These are phyloP conservation scores for Meandrina meandrites DNA, from an alignment of 92 coral and sea anemone genomes.

Conservation along the genomic window DNA sequence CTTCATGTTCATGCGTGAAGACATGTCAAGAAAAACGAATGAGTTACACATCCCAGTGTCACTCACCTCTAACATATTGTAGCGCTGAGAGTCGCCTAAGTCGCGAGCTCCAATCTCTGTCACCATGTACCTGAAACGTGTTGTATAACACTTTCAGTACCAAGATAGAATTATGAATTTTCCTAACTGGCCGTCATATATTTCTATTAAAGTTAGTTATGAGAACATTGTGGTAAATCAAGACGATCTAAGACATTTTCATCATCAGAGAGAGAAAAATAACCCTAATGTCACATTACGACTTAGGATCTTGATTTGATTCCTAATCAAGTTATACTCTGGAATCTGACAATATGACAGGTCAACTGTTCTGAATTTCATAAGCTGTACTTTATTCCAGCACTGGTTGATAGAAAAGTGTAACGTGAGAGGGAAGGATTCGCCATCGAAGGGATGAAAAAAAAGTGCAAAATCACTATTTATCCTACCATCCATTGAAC, in stretches of 20 bases:
- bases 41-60: neutral
- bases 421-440: neutral
- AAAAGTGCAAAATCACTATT: neutral
- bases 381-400: too few species aligned
- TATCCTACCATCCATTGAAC: conserved; percentile 74
- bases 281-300: too few species aligned
- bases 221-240: neutral
- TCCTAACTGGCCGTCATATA: too few species aligned
- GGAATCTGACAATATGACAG: too few species aligned
- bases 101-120: conserved; percentile 74
- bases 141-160: neutral
- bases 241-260: neutral
- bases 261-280: too few species aligned
- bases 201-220: neutral
- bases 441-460: neutral
- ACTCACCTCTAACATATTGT: conserved; percentile 70
- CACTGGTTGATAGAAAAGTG: too few species aligned
- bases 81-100: conserved; percentile 63
- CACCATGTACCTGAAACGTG: conserved; percentile 66
- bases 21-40: too few species aligned
- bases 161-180: neutral
- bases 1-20: neutral
- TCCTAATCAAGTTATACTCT: too few species aligned
- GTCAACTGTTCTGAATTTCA: too few species aligned
- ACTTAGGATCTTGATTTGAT: too few species aligned